Percentiles rank a stretch among this genome's conserved stretches.
These are phyloP conservation scores for Burhinus oedicnemus DNA, from an alignment of 2,113 vertebrate species.

Conservation along the genomic window DNA sequence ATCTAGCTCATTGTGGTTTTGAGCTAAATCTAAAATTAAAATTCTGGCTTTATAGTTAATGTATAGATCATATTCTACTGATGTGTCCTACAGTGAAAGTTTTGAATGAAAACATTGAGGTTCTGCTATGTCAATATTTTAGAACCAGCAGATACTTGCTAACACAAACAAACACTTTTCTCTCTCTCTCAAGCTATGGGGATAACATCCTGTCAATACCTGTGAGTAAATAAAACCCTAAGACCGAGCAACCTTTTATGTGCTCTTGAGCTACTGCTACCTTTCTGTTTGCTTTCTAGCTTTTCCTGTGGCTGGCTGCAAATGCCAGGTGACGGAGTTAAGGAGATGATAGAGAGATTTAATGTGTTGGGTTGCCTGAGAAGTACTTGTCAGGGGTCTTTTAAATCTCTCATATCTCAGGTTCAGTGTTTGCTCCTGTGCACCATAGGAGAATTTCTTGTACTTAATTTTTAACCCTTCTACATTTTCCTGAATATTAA, in stretches of 20 bases:
- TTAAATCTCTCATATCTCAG: background rate
- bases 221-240: constrained; percentile 37
- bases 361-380: background rate
- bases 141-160: constrained; percentile 21
- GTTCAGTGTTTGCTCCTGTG: background rate
- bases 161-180: constrained; percentile 21
- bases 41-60: constrained; percentile 42
- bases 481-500: background rate
- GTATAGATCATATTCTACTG: background rate
- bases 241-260: background rate
- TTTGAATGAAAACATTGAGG: constrained; percentile 41
- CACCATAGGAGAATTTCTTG: background rate
- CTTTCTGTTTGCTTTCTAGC: constrained; percentile 15
- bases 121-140: constrained; percentile 45
- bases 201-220: background rate
- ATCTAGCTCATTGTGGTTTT: background rate
- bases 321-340: constrained; percentile 13
- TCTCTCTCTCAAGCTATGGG: background rate
- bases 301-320: constrained; percentile 7
- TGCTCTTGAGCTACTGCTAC: background rate
- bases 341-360: background rate
- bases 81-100: background rate
- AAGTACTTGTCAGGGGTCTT: background rate
- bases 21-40: background rate
- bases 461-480: constrained; percentile 2